phyloP scores from a whole-genome alignment of 2,797 vertebrate genomes.

The Lacerta viridis region DNA sequence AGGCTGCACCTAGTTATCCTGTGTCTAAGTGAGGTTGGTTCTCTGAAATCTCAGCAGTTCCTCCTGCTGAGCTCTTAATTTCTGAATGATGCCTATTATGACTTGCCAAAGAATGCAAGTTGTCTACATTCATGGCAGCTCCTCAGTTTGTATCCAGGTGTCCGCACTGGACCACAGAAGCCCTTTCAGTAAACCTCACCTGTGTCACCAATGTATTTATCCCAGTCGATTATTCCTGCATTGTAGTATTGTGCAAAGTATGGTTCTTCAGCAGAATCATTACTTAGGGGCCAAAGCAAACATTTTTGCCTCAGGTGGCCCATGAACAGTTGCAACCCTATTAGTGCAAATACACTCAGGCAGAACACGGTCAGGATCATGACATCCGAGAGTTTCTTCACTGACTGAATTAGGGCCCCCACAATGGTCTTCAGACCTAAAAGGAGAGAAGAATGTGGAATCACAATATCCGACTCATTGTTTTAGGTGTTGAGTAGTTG shows the following conservation, averaged over 20 bases:
- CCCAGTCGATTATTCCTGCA: constrained; percentile 68
- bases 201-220: constrained; percentile 77
- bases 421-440: constrained; percentile 97
- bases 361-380: constrained; percentile 99
- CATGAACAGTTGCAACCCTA: constrained; percentile 96
- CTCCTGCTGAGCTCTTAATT: not conserved
- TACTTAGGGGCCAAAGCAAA: constrained; percentile 70
- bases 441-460: constrained; percentile 41
- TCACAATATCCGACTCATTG: not conserved
- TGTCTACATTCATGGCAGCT: not conserved
- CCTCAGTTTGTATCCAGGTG: not conserved
- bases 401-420: constrained; percentile 96
- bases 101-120: not conserved
- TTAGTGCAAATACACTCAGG: constrained; percentile 96
- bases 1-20: not conserved
- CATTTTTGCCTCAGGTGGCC: constrained; percentile 92
- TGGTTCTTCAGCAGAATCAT: constrained; percentile 65
- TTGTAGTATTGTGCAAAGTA: constrained; percentile 45
- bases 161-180: not conserved
- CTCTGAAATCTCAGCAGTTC: not conserved
- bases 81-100: not conserved
- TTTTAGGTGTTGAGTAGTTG: not conserved
- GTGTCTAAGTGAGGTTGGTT: not conserved
- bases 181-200: constrained; percentile 79
- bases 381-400: constrained; percentile 96